phyloP scores from a whole-genome alignment of 53 echinoderm and acorn worm genomes.

The Henricia sp. region DNA sequence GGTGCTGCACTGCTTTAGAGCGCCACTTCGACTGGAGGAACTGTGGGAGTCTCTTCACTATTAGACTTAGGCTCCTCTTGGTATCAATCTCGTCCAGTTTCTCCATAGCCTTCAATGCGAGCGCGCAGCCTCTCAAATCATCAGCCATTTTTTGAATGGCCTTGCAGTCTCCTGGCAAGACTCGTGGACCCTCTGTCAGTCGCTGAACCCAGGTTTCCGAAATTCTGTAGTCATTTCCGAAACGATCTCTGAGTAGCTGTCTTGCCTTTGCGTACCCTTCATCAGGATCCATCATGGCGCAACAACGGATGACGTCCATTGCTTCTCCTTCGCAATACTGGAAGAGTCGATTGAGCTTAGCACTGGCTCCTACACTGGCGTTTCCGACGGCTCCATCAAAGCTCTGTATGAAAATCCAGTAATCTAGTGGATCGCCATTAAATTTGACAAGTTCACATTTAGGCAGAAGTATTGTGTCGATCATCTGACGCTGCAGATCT shows the following conservation, averaged over 20 bases:
- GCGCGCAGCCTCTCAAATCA: not conserved
- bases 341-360: not conserved
- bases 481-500: no score
- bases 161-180: not conserved
- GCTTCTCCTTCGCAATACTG: not conserved
- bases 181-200: constrained; percentile 1
- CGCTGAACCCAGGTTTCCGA: not conserved
- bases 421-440: no score
- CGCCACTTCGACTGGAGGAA: not conserved
- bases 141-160: not conserved
- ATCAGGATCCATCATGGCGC: not conserved
- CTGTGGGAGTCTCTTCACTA: constrained; percentile 7
- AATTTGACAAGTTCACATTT: no score
- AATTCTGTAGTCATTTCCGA: not conserved
- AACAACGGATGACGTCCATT: not conserved
- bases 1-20: not conserved
- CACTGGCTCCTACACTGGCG: not conserved
- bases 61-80: not conserved
- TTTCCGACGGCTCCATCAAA: constrained; percentile 3
- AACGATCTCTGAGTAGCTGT: not conserved
- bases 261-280: not conserved
- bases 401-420: no score
- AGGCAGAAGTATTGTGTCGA: no score
- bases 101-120: not conserved
- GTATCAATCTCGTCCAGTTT: not conserved